These are phyloP conservation scores for Diploscapter pachys DNA, from an alignment of 1,140 invertebrate species.

Conservation along the genomic window DNA sequence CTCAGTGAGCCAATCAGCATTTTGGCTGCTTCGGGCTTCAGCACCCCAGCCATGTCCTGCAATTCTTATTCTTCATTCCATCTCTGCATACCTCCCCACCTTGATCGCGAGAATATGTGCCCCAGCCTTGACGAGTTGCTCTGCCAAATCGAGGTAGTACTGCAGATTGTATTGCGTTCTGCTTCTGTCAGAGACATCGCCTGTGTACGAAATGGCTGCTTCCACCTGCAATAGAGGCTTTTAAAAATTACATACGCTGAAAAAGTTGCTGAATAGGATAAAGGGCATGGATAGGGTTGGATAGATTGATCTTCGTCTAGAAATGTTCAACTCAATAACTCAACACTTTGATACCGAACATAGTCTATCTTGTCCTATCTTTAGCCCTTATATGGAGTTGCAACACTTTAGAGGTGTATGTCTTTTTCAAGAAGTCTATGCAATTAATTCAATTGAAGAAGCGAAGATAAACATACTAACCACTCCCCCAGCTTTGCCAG, in stretches of 20 bases:
- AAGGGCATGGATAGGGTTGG: too few species aligned
- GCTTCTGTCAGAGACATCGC: constrained; percentile 86
- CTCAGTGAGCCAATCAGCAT: constrained; percentile 80
- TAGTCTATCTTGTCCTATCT: too few species aligned
- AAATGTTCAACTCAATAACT: too few species aligned
- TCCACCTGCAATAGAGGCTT: constrained; percentile 4
- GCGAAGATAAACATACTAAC: neutral
- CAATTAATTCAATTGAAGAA: too few species aligned
- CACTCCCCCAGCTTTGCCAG: constrained; percentile 77
- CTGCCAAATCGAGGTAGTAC: constrained; percentile 86
- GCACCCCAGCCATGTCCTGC: constrained; percentile 92
- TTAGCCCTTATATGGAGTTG: too few species aligned
- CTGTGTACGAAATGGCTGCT: constrained; percentile 86
- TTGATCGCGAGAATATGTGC: constrained; percentile 94
- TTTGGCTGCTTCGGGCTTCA: constrained; percentile 86
- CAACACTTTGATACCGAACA: too few species aligned
- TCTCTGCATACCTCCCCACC: constrained; percentile 56
- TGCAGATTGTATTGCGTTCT: constrained; percentile 90
- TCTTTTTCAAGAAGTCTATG: too few species aligned
- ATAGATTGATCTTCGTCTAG: too few species aligned
- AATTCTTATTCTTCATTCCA: constrained; percentile 3
- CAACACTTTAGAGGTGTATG: too few species aligned
- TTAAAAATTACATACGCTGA: too few species aligned
- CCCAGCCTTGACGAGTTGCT: constrained; percentile 90
- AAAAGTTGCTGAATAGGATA: too few species aligned